Evolutionary conservation across 2,113 vertebrate species (phyloP).

Genomic region (Hemiscyllium ocellatum): DNA sequence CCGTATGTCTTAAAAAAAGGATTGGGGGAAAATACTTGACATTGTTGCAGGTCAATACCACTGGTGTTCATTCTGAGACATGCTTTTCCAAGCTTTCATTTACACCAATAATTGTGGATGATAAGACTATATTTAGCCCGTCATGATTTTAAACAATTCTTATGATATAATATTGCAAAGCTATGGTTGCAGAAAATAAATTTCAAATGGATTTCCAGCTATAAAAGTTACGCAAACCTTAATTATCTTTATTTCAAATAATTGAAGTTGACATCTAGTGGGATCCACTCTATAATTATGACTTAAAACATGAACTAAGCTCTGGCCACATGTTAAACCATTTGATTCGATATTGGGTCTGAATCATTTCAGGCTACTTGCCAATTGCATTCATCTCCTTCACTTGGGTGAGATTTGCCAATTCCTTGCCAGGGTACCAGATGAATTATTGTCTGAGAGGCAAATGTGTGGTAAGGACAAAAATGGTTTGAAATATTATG

Average conservation of each 20-base stretch:
- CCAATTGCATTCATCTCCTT: neutral
- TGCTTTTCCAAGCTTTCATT: neutral
- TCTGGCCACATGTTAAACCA: neutral
- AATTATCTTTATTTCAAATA: neutral
- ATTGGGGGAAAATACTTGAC: neutral
- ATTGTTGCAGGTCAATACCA: too few relatives aligned
- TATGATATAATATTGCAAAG: neutral
- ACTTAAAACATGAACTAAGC: slow-evolving; percentile 22
- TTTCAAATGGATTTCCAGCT: slow-evolving; percentile 5
- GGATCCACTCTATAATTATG: neutral
- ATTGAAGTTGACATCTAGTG: neutral
- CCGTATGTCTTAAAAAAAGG: neutral
- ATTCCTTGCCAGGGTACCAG: slow-evolving; percentile 4
- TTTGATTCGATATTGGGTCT: neutral
- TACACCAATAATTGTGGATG: neutral
- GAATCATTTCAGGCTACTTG: neutral
- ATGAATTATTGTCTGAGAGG: neutral
- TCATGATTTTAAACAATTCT: too few relatives aligned
- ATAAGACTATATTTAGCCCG: neutral
- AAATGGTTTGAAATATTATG: neutral
- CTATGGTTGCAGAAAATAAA: neutral
- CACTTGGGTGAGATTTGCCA: neutral
- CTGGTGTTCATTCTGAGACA: neutral
- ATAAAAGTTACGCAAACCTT: neutral
- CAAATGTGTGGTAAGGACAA: neutral